Conservation (phyloP, 2,113 vertebrate species). For the Lonchura striata region DNA sequence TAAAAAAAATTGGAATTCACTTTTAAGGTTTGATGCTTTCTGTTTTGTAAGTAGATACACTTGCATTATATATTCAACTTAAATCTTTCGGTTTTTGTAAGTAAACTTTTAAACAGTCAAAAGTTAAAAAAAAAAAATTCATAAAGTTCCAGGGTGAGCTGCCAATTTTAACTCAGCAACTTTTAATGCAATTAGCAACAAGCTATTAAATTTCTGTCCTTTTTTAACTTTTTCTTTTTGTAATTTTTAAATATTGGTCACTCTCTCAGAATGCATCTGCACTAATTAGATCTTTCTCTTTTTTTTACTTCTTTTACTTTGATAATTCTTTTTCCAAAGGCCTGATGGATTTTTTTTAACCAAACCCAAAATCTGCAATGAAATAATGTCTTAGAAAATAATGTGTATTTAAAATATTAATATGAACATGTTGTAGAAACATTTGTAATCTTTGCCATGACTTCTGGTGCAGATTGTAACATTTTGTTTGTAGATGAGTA, state of each 20-base stretch:
- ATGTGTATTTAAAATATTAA: not conserved
- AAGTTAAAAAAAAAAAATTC: not conserved
- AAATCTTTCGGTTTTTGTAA: not conserved
- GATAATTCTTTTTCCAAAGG: not conserved
- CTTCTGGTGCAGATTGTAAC: not conserved
- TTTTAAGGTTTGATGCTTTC: not conserved
- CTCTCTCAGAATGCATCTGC: not conserved
- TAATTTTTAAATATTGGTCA: not conserved
- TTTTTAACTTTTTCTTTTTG: not conserved
- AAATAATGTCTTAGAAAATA: not conserved
- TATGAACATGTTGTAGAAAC: not conserved
- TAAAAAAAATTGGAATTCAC: not conserved
- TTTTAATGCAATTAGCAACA: not conserved
- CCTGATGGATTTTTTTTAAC: not conserved
- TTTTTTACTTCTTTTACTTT: not conserved
- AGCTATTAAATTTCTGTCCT: not conserved
- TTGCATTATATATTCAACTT: not conserved
- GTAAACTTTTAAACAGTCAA: not conserved
- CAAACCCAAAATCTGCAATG: not conserved
- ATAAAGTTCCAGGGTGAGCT: not conserved
- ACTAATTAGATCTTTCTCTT: not conserved
- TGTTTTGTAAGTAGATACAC: not conserved
- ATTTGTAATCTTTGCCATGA: not conserved
- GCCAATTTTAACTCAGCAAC: not conserved
- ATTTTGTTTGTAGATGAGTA: not conserved